Conservation (phyloP, 37 sponge, comb jelly and placozoan genomes). For the Hexactinellida sp. region DNA sequence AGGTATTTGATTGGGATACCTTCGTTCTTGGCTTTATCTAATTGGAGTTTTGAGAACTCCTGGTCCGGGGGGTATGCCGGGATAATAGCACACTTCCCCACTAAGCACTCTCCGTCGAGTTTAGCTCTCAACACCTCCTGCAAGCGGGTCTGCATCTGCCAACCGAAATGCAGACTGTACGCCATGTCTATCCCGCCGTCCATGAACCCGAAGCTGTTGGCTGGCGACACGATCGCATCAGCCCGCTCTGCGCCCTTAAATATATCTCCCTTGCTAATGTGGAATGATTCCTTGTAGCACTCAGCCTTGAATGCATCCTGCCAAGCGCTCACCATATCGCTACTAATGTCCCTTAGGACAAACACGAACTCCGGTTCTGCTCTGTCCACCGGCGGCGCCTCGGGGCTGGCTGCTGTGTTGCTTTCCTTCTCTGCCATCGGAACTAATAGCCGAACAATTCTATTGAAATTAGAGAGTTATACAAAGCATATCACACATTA, state of each 20-base stretch:
- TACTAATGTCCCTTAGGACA: constrained; percentile 30
- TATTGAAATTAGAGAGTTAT: not conserved
- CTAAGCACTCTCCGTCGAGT: constrained; percentile 50
- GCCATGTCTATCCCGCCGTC: constrained; percentile 72
- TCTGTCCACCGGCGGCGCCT: not conserved
- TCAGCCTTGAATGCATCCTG: constrained; percentile 26
- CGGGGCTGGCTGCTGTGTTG: not conserved
- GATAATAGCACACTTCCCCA: constrained; percentile 43
- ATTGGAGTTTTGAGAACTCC: not conserved
- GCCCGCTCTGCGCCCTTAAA: constrained; percentile 50
- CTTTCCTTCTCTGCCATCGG: not conserved
- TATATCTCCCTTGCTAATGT: constrained; percentile 57
- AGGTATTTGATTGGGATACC: constrained; percentile 52
- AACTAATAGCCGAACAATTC: not conserved
- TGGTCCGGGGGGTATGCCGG: constrained; percentile 36
- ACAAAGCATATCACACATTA: not conserved
- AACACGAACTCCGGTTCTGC: constrained; percentile 27
- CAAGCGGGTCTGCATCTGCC: constrained; percentile 55
- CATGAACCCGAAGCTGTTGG: constrained; percentile 80
- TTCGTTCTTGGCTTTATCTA: constrained; percentile 6
- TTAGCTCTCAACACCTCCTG: constrained; percentile 31
- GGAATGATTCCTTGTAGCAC: constrained; percentile 22
- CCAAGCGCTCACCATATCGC: constrained; percentile 43
- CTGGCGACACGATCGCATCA: constrained; percentile 73
- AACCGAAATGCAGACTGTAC: constrained; percentile 56